Percentiles rank a stretch among this genome's conserved stretches.
phyloP scores from a whole-genome alignment of 1,140 invertebrate genomes.

The Paraescarpia echinospica region DNA sequence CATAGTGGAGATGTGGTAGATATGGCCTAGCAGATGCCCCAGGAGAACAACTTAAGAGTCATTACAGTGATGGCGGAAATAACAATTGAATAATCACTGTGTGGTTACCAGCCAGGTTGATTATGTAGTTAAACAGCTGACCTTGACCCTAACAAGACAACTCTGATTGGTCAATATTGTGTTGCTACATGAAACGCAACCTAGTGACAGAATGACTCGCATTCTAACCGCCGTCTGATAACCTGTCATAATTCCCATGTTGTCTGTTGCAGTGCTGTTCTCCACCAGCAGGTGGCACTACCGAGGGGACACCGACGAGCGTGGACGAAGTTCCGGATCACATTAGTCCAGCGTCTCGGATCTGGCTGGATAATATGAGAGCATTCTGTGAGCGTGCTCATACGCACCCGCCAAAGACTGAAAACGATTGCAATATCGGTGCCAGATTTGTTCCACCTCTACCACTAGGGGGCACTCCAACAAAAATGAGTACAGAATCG shows the following conservation, averaged over 20 bases:
- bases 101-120: neutral
- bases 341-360: neutral
- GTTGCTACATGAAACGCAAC: no score
- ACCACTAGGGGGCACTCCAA: neutral
- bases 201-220: no score
- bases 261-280: neutral
- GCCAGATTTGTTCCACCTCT: neutral
- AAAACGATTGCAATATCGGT: neutral
- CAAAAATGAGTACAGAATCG: neutral
- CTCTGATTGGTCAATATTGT: no score
- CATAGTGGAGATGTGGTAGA: neutral
- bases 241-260: neutral
- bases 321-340: neutral
- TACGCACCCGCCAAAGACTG: neutral
- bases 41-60: neutral
- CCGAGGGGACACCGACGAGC: neutral
- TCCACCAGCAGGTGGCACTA: neutral
- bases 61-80: neutral
- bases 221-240: neutral
- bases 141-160: no score
- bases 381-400: neutral
- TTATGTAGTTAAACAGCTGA: no score
- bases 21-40: neutral
- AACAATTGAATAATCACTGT: neutral
- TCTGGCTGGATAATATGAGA: neutral